Conservation (phyloP, 1,140 invertebrate genomes). For the Heterodera carotae region DNA sequence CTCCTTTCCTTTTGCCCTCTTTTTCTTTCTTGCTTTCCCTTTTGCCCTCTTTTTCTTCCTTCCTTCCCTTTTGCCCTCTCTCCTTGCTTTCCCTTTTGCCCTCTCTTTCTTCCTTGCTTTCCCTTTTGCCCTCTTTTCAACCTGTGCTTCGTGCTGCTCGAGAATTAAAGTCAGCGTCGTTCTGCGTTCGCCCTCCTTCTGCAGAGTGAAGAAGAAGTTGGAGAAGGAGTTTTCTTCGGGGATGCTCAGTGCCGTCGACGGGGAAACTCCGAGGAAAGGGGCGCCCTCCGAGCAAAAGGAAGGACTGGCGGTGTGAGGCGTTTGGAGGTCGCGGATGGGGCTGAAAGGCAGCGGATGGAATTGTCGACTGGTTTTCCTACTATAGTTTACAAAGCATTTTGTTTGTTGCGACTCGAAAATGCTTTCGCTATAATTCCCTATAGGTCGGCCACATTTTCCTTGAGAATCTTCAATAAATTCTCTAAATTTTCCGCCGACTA, state of each 20-base stretch:
- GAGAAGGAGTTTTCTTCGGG: slow-evolving; percentile 75
- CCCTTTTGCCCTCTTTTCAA: slow-evolving; percentile 42
- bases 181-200: slow-evolving; percentile 93
- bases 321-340: slow-evolving; percentile 47
- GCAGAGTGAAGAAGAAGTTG: slow-evolving; percentile 83
- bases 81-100: background rate
- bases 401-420: too few species aligned
- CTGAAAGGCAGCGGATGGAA: slow-evolving; percentile 54
- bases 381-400: too few species aligned
- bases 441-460: too few species aligned
- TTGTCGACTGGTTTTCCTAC: too few species aligned
- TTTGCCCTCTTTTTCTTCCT: too few species aligned
- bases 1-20: too few species aligned
- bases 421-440: too few species aligned
- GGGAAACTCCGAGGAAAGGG: slow-evolving; percentile 60
- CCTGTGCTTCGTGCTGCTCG: slow-evolving; percentile 80
- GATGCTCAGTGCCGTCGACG: slow-evolving; percentile 45
- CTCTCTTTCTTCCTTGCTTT: background rate
- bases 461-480: too few species aligned
- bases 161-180: slow-evolving; percentile 86
- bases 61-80: background rate
- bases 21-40: too few species aligned
- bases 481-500: too few species aligned
- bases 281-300: slow-evolving; percentile 40
- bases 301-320: slow-evolving; percentile 67